These are phyloP conservation scores for Lasioglossum vierecki DNA, from an alignment of 2,888 invertebrate genomes.

Conservation along the genomic window DNA sequence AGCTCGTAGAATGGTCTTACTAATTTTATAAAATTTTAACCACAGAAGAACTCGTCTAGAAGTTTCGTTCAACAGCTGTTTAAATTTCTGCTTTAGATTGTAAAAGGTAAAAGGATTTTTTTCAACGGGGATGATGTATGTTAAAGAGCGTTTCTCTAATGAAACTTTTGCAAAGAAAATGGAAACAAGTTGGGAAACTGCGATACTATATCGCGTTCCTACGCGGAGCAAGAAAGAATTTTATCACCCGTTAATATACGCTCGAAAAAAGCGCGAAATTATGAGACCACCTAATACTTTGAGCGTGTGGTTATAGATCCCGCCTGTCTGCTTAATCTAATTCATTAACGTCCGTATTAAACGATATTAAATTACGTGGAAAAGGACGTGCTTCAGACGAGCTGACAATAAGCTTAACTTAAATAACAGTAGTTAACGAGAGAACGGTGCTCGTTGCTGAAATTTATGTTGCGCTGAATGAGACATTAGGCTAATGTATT, in stretches of 20 bases:
- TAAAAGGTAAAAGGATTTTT: not conserved
- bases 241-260: not conserved
- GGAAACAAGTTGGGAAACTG: not conserved
- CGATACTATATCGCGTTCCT: not conserved
- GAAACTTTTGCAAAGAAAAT: not conserved
- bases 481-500: not conserved
- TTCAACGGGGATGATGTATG: not conserved
- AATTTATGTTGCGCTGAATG: not conserved
- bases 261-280: not conserved
- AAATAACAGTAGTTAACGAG: not conserved
- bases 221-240: not conserved
- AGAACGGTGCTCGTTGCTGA: not conserved
- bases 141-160: not conserved
- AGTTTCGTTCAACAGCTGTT: not conserved
- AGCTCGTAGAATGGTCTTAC: not conserved
- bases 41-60: not conserved
- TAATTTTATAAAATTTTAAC: not conserved
- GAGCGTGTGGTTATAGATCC: not conserved
- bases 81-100: not conserved
- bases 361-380: not conserved
- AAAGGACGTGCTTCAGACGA: not conserved
- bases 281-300: not conserved
- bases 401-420: not conserved
- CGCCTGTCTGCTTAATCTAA: not conserved
- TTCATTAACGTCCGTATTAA: not conserved